A percentile compares a stretch with the other conserved stretches of the same genome.
Conservation (phyloP, 2,888 invertebrate genomes). For the Tricholauxania praeusta region DNA sequence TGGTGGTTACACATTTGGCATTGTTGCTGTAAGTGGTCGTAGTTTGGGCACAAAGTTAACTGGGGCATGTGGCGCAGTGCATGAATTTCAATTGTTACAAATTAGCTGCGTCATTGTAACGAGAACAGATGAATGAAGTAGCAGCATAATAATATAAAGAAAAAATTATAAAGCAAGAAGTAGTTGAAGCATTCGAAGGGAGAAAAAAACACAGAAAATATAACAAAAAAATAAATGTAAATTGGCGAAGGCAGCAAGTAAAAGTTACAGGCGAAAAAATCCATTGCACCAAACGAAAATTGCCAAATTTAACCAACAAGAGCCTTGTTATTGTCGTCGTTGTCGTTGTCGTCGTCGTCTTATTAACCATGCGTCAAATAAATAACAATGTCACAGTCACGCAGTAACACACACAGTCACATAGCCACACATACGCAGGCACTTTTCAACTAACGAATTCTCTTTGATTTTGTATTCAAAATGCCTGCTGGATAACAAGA, state of each 20-base stretch:
- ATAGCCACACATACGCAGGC: constrained; percentile 3
- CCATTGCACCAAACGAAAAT: too few species aligned
- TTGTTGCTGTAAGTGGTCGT: background rate
- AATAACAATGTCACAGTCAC: constrained; percentile 12
- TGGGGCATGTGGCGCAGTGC: constrained; percentile 17
- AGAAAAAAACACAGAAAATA: too few species aligned
- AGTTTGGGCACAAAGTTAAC: background rate
- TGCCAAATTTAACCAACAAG: background rate
- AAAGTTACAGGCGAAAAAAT: background rate
- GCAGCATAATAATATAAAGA: too few species aligned
- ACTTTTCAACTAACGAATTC: background rate
- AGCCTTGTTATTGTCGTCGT: background rate
- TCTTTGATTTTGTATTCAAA: constrained; percentile 25
- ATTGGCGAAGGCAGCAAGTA: background rate
- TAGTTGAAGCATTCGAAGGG: too few species aligned
- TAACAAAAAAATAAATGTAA: background rate
- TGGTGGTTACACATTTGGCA: background rate
- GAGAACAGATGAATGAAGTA: constrained; percentile 2
- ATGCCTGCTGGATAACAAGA: constrained; percentile 13
- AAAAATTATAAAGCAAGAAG: too few species aligned
- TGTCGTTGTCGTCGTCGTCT: too few species aligned
- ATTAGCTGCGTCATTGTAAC: constrained; percentile 39
- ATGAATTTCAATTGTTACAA: constrained; percentile 44
- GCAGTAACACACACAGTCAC: constrained; percentile 6
- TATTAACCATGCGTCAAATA: constrained; percentile 8